Percentiles rank a stretch among this genome's conserved stretches.
These are phyloP conservation scores for Corythoichthys haematopterus DNA, from an alignment of 2,113 vertebrate genomes.

Conservation along the genomic window DNA sequence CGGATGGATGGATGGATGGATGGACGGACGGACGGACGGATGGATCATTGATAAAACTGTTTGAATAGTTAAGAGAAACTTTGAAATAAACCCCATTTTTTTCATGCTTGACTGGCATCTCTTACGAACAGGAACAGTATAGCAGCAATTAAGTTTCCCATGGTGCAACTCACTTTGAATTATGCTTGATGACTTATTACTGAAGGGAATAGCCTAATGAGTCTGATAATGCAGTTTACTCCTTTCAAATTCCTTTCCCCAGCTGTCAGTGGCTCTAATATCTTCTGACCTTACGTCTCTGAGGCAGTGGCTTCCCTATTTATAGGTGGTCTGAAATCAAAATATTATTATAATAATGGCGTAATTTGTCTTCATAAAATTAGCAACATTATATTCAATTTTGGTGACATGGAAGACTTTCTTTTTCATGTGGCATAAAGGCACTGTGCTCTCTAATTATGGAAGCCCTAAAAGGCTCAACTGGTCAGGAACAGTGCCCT, in stretches of 20 bases:
- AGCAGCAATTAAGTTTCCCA: conserved; percentile 19
- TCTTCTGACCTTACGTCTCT: conserved; percentile 28
- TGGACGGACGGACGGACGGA: too few relatives aligned
- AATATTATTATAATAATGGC: conserved; percentile 12
- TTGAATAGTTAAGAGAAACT: neutral
- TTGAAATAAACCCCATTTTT: conserved; percentile 8
- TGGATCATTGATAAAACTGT: neutral
- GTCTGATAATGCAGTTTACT: conserved; percentile 38
- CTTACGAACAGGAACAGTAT: conserved; percentile 15
- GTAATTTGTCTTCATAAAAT: conserved; percentile 14
- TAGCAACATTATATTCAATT: conserved; percentile 8
- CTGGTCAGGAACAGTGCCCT: neutral
- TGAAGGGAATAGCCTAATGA: conserved; percentile 29
- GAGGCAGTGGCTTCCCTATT: conserved; percentile 26
- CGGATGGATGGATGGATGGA: too few relatives aligned
- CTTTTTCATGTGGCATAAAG: neutral
- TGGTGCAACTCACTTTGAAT: conserved; percentile 30
- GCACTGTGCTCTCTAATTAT: neutral
- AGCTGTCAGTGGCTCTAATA: conserved; percentile 24
- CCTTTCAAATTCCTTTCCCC: conserved; percentile 36
- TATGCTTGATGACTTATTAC: conserved; percentile 31
- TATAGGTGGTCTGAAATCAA: conserved; percentile 2
- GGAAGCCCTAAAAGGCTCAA: conserved; percentile 1
- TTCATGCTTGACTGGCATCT: conserved; percentile 8
- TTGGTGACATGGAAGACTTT: conserved; percentile 1